These are phyloP conservation scores for Sthenelais limicola DNA, from an alignment of 2,888 invertebrate genomes.

Conservation along the genomic window DNA sequence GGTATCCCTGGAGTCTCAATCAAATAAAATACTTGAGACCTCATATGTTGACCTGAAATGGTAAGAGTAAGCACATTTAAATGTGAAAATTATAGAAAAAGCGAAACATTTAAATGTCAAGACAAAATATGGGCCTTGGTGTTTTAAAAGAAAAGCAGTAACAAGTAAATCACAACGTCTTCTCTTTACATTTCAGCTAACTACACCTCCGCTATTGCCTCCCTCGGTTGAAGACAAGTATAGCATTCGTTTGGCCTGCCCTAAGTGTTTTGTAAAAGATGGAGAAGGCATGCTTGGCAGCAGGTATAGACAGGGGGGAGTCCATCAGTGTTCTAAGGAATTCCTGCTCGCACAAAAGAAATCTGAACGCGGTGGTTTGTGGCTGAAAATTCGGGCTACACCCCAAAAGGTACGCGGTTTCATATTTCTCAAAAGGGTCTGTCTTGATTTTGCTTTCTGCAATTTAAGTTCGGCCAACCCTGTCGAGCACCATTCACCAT, in stretches of 20 bases:
- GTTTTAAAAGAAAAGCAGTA: no score
- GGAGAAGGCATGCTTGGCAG: conserved; percentile 61
- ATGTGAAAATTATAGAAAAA: no score
- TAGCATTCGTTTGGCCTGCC: conserved; percentile 61
- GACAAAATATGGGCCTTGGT: no score
- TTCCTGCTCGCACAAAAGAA: background rate
- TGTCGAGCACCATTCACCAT: no score
- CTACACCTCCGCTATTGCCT: background rate
- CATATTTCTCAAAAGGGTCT: background rate
- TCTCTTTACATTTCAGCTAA: conserved; percentile 1
- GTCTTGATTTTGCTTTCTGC: no score
- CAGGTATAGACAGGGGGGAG: conserved; percentile 46
- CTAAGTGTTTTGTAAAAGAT: conserved; percentile 58
- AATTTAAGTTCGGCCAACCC: no score
- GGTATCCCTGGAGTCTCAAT: no score
- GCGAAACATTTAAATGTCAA: no score
- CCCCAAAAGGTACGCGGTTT: conserved; percentile 2
- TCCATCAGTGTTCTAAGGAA: conserved; percentile 55
- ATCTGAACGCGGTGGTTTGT: background rate
- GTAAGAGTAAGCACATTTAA: no score
- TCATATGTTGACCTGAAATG: no score
- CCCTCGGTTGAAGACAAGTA: conserved; percentile 48
- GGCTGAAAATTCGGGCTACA: conserved; percentile 28
- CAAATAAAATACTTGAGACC: no score
- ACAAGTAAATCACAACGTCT: no score